phyloP scores from a whole-genome alignment of 2,113 vertebrate species.

The Bolborhynchus lineola region DNA sequence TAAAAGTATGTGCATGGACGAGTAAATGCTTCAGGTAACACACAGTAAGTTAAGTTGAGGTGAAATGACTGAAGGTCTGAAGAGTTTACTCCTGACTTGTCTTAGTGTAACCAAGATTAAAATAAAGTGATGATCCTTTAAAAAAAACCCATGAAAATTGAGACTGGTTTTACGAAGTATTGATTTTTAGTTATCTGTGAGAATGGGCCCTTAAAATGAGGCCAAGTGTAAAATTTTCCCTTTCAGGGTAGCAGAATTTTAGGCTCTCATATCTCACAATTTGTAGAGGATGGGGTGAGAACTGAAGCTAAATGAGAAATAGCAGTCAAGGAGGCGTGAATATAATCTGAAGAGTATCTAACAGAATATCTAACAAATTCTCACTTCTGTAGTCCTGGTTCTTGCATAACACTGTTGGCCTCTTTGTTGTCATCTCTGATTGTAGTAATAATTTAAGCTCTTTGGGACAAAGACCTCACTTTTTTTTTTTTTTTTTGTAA shows the following conservation, averaged over 20 bases:
- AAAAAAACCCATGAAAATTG: background rate
- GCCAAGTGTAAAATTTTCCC: background rate
- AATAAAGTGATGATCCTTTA: background rate
- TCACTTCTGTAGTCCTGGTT: background rate
- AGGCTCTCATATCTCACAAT: background rate
- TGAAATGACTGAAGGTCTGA: background rate
- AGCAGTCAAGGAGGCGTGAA: background rate
- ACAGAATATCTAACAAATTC: background rate
- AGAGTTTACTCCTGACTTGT: background rate
- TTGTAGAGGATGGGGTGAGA: background rate
- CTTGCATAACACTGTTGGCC: background rate
- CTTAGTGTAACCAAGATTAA: background rate
- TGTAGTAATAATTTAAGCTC: background rate
- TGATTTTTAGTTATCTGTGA: background rate
- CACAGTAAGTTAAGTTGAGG: background rate
- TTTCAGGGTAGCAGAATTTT: background rate
- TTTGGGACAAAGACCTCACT: background rate
- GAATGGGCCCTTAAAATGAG: background rate
- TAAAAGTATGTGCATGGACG: background rate
- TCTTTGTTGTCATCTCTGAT: background rate
- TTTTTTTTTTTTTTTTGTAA: background rate
- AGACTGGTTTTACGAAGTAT: background rate
- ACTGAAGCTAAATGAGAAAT: background rate
- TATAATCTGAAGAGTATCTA: background rate
- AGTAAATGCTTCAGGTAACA: background rate